phyloP scores from a whole-genome alignment of 2,113 vertebrate genomes.

The Zosterops pallidus region DNA sequence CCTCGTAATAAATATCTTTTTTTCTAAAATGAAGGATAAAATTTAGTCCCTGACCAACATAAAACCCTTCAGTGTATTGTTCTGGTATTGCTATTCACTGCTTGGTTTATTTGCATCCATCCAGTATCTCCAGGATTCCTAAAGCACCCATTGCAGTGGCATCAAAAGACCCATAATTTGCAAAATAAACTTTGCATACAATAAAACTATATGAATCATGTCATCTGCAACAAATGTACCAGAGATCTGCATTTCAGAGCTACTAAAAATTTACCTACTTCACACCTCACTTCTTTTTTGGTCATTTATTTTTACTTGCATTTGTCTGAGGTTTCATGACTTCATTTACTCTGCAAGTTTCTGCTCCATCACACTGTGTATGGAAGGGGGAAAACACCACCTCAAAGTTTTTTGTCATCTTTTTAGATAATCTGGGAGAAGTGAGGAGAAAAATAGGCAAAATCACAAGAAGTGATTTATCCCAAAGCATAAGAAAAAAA shows the following conservation, averaged over 20 bases:
- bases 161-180: conserved; percentile 24
- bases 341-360: not conserved
- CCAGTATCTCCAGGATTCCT: not conserved
- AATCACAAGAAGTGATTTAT: not conserved
- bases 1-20: not conserved
- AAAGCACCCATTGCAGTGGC: not conserved
- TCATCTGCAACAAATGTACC: not conserved
- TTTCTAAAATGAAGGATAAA: not conserved
- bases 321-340: not conserved
- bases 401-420: not conserved
- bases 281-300: not conserved
- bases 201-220: conserved; percentile 34
- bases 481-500: not conserved
- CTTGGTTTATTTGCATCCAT: not conserved
- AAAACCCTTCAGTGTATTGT: not conserved
- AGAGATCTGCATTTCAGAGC: not conserved
- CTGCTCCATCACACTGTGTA: not conserved
- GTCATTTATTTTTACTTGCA: conserved; percentile 16
- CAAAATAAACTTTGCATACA: not conserved
- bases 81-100: not conserved
- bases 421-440: not conserved
- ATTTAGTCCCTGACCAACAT: not conserved
- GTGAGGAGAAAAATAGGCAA: not conserved
- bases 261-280: conserved; percentile 45
- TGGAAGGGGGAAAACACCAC: not conserved